phyloP scores from a whole-genome alignment of 2,888 invertebrate genomes.

The Ormyrus labotus region DNA sequence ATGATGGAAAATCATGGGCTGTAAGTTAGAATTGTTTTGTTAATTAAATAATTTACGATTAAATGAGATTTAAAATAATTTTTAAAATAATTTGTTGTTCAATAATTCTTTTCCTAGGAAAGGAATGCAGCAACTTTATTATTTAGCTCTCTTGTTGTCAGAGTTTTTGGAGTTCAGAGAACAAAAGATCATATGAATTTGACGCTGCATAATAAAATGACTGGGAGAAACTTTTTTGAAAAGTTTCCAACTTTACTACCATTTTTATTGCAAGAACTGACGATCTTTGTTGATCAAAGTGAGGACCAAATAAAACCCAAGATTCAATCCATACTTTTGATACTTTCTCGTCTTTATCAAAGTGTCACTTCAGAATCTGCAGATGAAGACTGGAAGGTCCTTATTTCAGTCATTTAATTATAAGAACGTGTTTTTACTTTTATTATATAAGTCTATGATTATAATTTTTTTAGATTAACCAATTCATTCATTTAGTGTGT shows the following conservation, averaged over 20 bases:
- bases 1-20: conserved; percentile 86
- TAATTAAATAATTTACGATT: neutral
- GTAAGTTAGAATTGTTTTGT: conserved; percentile 76
- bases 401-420: conserved; percentile 9
- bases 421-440: neutral
- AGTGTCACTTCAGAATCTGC: conserved; percentile 82
- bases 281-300: conserved; percentile 66
- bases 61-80: neutral
- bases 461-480: conserved; percentile 77
- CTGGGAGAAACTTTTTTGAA: conserved; percentile 77
- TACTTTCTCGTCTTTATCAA: conserved; percentile 87
- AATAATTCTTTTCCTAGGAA: conserved; percentile 77
- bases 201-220: conserved; percentile 83
- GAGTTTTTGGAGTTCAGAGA: conserved; percentile 91
- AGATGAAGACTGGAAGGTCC: conserved; percentile 82
- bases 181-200: conserved; percentile 79
- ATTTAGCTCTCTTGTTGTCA: conserved; percentile 87
- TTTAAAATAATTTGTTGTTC: neutral
- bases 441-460: neutral
- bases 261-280: conserved; percentile 78
- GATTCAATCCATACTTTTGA: conserved; percentile 86
- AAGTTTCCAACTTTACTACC: conserved; percentile 81
- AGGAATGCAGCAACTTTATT: conserved; percentile 91
- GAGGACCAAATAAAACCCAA: conserved; percentile 79
- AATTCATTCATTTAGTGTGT: conserved; percentile 82